These are phyloP conservation scores for Tapera naevia DNA, from an alignment of 2,797 vertebrate genomes.

Conservation along the genomic window DNA sequence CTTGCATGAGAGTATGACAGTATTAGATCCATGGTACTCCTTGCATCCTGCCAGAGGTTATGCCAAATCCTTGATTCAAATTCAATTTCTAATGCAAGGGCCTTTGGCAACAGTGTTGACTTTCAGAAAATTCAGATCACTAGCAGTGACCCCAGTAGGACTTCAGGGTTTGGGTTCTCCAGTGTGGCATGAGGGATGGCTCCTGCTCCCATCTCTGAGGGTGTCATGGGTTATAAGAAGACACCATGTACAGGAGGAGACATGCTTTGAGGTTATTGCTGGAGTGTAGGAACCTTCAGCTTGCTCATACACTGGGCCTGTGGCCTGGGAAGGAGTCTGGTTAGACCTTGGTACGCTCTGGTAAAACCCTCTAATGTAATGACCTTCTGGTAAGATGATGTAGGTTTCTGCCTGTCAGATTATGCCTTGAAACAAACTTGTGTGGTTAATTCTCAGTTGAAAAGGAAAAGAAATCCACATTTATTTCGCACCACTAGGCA, in stretches of 20 bases:
- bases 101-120: background rate
- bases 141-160: background rate
- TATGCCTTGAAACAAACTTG: background rate
- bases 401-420: background rate
- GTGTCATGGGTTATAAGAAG: background rate
- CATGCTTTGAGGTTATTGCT: background rate
- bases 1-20: background rate
- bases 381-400: background rate
- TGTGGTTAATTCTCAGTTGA: background rate
- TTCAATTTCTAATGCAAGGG: background rate
- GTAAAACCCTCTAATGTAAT: background rate
- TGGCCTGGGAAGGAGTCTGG: background rate
- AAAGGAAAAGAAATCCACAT: background rate
- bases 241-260: fast-evolving
- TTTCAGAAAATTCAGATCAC: background rate
- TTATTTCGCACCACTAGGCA: background rate
- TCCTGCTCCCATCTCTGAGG: background rate
- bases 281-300: background rate
- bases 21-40: background rate
- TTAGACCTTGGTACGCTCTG: fast-evolving
- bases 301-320: background rate
- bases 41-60: background rate
- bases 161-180: background rate
- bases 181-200: background rate
- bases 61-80: background rate